Conservation (phyloP, 1,140 invertebrate genomes). For the Heliconius himera region DNA sequence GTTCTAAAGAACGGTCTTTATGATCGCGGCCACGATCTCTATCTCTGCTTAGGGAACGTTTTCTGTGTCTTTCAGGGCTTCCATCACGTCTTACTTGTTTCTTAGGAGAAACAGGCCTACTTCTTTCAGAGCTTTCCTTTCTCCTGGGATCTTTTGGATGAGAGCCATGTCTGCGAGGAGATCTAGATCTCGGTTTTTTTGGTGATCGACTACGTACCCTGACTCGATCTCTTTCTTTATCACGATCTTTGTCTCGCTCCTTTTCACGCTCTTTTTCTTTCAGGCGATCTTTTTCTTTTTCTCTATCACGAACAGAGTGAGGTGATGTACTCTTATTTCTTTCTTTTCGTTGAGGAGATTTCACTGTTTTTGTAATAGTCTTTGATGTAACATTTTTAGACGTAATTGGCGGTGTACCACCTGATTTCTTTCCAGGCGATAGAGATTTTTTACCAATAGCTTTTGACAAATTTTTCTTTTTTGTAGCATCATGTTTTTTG, state of each 20-base stretch:
- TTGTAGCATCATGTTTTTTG: conserved; percentile 70
- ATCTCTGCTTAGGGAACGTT: conserved; percentile 70
- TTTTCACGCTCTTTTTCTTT: conserved; percentile 73
- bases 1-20: conserved; percentile 78
- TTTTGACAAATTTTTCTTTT: conserved; percentile 64
- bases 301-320: conserved; percentile 66
- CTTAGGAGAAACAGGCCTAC: conserved; percentile 78
- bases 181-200: conserved; percentile 73
- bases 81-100: conserved; percentile 70
- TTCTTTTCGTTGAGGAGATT: conserved; percentile 74
- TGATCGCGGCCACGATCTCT: conserved; percentile 74
- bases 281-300: conserved; percentile 71
- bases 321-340: conserved; percentile 75
- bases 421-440: conserved; percentile 78
- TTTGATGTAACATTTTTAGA: conserved; percentile 69
- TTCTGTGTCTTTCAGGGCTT: conserved; percentile 74
- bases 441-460: conserved; percentile 75
- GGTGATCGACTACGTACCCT: conserved; percentile 73
- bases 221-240: conserved; percentile 71
- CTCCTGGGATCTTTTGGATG: conserved; percentile 74
- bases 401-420: conserved; percentile 78
- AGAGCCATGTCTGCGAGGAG: conserved; percentile 65
- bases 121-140: conserved; percentile 78
- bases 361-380: conserved; percentile 69
- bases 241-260: conserved; percentile 69